Evolutionary conservation across 2,888 invertebrate genomes (phyloP).

Genomic region (Xanthia togata): DNA sequence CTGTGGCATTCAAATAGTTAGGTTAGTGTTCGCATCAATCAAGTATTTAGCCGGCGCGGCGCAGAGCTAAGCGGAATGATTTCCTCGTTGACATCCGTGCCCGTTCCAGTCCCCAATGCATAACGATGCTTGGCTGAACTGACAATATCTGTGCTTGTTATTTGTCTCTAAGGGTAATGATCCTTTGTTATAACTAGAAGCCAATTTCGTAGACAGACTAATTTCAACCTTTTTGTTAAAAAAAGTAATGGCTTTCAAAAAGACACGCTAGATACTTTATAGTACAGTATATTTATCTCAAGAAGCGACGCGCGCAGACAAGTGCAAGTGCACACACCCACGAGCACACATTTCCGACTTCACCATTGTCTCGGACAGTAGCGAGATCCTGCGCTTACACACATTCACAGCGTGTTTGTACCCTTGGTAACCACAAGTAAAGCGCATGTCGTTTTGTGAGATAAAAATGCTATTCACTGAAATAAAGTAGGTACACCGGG

Average conservation of each 20-base stretch:
- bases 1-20: constrained; percentile 35
- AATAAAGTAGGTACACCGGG: constrained; percentile 12
- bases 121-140: constrained; percentile 28
- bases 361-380: too few species aligned
- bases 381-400: too few species aligned
- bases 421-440: too few species aligned
- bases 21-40: constrained; percentile 66
- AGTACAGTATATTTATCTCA: neutral
- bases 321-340: too few species aligned
- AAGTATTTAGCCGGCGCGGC: constrained; percentile 61
- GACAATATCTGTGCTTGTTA: constrained; percentile 28
- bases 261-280: neutral
- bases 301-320: too few species aligned
- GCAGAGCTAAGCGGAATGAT: constrained; percentile 62
- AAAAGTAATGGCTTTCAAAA: neutral
- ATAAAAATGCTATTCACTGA: too few species aligned
- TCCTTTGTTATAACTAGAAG: neutral
- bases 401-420: too few species aligned
- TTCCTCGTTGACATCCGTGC: constrained; percentile 61
- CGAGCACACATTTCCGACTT: too few species aligned
- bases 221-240: neutral
- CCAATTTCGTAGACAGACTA: neutral
- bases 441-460: too few species aligned
- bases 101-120: constrained; percentile 39
- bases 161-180: constrained; percentile 20